Evolutionary conservation across 2,113 vertebrate genomes (phyloP).

Genomic region (Scartelaos histophorus): DNA sequence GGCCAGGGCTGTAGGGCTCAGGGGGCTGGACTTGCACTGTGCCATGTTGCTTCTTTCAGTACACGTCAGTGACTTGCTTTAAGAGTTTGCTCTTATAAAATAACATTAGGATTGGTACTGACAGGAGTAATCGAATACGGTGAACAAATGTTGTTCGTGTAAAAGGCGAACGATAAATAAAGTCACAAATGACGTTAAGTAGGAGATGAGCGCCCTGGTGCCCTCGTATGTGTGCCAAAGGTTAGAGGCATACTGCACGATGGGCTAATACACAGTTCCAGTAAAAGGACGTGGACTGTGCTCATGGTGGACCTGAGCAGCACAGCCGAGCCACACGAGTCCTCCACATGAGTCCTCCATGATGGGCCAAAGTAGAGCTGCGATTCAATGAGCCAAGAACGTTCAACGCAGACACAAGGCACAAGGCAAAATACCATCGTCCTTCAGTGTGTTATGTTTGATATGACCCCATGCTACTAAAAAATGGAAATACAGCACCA

Average conservation of each 20-base stretch:
- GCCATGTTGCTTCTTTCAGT: constrained; percentile 32
- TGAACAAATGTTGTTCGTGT: background rate
- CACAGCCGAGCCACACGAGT: constrained; percentile 22
- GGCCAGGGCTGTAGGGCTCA: background rate
- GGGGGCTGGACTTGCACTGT: constrained; percentile 1
- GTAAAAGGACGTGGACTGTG: constrained; percentile 27
- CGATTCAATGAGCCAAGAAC: no score
- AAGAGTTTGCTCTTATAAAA: background rate
- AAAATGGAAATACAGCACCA: background rate
- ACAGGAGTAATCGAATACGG: background rate
- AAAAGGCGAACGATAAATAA: constrained; percentile 3
- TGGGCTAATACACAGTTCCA: constrained; percentile 27
- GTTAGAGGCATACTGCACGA: constrained; percentile 49
- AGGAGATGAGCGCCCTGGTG: constrained; percentile 22
- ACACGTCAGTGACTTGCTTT: constrained; percentile 11
- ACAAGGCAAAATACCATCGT: background rate
- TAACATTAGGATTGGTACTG: background rate
- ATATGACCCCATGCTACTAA: background rate
- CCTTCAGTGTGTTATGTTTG: no score
- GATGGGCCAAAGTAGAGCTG: background rate
- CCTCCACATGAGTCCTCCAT: background rate
- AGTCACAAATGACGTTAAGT: constrained; percentile 43
- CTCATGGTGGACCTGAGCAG: constrained; percentile 21
- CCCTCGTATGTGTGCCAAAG: constrained; percentile 69
- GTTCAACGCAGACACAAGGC: background rate